A percentile compares a stretch with the other conserved stretches of the same genome.
Evolutionary conservation across 2,113 vertebrate species (phyloP).

Genomic region (Atractosteus spatula): DNA sequence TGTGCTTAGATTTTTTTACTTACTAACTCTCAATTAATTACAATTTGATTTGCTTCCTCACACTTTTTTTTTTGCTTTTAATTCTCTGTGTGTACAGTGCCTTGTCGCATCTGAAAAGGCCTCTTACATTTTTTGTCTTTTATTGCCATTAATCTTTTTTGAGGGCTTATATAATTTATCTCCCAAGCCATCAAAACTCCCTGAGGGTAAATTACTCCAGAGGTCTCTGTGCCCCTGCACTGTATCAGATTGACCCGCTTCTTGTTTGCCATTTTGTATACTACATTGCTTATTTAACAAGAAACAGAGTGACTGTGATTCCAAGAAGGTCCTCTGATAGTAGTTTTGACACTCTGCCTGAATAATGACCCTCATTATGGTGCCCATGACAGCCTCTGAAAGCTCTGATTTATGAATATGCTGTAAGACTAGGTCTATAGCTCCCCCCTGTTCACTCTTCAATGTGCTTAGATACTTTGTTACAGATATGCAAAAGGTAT

Average conservation of each 20-base stretch:
- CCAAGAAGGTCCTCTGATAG: constrained; percentile 98
- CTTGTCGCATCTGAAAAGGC: neutral
- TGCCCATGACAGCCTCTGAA: constrained; percentile 95
- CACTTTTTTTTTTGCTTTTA: neutral
- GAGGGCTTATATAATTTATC: constrained; percentile 92
- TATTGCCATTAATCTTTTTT: constrained; percentile 95
- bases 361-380: constrained; percentile 99
- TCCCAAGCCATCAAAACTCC: constrained; percentile 91
- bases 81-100: neutral
- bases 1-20: no score
- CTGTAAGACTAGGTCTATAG: constrained; percentile 75
- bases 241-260: constrained; percentile 98
- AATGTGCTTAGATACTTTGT: constrained; percentile 49
- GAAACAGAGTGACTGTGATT: constrained; percentile 98
- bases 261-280: constrained; percentile 99
- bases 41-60: neutral
- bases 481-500: neutral
- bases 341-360: constrained; percentile 99
- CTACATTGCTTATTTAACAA: constrained; percentile 99
- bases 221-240: constrained; percentile 89
- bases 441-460: constrained; percentile 65
- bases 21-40: no score
- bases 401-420: constrained; percentile 99
- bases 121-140: constrained; percentile 49
- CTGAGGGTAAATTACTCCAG: constrained; percentile 97